Conservation (phyloP, 2,888 invertebrate species). For the Pandemis heparana region DNA sequence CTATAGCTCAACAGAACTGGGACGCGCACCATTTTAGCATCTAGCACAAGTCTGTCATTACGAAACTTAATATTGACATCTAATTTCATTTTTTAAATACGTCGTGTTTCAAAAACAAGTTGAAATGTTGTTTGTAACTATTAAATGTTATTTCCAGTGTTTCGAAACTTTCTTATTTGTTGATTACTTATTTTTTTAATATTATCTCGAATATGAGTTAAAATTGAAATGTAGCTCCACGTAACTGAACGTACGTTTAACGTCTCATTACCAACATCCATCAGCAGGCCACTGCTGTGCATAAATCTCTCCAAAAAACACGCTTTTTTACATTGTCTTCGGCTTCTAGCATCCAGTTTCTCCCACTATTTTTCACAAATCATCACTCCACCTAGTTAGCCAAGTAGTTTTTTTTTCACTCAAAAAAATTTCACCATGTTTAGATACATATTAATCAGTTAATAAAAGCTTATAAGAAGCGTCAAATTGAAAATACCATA, state of each 20-base stretch:
- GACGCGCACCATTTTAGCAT: conserved; percentile 55
- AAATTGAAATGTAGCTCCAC: neutral
- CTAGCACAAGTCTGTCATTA: conserved; percentile 42
- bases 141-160: conserved; percentile 13
- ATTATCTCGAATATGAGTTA: conserved; percentile 1
- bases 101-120: neutral
- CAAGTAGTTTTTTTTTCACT: too few relatives aligned
- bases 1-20: conserved; percentile 49
- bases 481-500: neutral
- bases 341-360: too few relatives aligned
- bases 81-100: conserved; percentile 25
- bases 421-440: neutral
- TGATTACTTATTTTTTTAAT: neutral
- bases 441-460: neutral
- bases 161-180: conserved; percentile 18
- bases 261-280: too few relatives aligned
- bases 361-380: too few relatives aligned
- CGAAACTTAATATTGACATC: conserved; percentile 40
- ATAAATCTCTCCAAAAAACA: too few relatives aligned
- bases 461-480: neutral
- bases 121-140: conserved; percentile 20
- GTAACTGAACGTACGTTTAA: neutral
- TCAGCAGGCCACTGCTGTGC: too few relatives aligned
- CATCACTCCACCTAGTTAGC: too few relatives aligned
- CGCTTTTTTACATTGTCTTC: too few relatives aligned